These are phyloP conservation scores for Coranthus polyacanthus DNA, from an alignment of 2,797 vertebrate genomes.

Conservation along the genomic window DNA sequence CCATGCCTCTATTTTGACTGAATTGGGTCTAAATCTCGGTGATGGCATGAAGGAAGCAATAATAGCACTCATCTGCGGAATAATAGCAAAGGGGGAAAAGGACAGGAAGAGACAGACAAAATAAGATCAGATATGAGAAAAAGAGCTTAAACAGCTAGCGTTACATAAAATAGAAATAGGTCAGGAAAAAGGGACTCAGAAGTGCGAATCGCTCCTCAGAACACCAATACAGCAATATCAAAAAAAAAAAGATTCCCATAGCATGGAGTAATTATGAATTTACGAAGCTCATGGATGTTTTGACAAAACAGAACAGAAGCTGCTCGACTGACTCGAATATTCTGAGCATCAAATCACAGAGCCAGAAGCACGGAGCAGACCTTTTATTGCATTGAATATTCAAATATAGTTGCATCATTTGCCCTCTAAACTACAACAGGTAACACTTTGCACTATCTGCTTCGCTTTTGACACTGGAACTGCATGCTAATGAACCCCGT, in stretches of 20 bases:
- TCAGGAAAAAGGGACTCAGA: conserved; percentile 32
- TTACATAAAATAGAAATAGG: conserved; percentile 56
- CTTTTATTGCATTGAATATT: conserved; percentile 68
- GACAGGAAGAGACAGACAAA: conserved; percentile 30
- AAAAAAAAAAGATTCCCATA: conserved; percentile 43
- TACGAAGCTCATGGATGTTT: conserved; percentile 59
- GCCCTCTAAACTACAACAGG: conserved; percentile 1
- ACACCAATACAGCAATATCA: no score
- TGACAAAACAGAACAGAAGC: conserved; percentile 25
- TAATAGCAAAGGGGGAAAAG: conserved; percentile 26
- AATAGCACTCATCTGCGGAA: conserved; percentile 38
- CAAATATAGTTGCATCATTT: conserved; percentile 38
- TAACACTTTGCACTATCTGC: neutral
- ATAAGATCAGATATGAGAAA: conserved; percentile 32
- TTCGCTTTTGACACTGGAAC: neutral
- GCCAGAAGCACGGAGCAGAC: conserved; percentile 44
- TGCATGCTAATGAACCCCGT: conserved; percentile 23
- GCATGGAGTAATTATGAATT: conserved; percentile 50
- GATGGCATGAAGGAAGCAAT: conserved; percentile 52
- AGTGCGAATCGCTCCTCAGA: conserved; percentile 29
- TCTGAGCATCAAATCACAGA: conserved; percentile 19
- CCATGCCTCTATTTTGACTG: conserved; percentile 51
- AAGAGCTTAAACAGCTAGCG: conserved; percentile 23
- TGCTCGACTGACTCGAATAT: conserved; percentile 21
- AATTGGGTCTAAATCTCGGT: conserved; percentile 54